Conservation (phyloP, 2,113 vertebrate genomes). For the Chloroceryle aenea region DNA sequence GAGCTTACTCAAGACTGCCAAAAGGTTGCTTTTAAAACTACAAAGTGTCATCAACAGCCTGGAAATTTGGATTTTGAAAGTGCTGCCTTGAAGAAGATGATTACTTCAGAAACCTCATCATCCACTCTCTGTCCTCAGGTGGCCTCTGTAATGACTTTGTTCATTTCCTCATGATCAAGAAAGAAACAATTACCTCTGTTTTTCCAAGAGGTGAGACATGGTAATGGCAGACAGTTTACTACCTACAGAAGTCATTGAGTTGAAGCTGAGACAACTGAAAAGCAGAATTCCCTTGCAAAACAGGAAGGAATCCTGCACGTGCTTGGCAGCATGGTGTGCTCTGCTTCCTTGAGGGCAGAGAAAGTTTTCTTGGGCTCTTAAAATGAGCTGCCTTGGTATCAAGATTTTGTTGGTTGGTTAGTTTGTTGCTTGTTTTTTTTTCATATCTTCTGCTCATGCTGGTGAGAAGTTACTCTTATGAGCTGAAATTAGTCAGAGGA, state of each 20-base stretch:
- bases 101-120: not conserved
- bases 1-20: not conserved
- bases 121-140: not conserved
- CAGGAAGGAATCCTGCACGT: accelerated
- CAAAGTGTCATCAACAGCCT: not conserved
- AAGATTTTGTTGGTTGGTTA: not conserved
- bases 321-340: not conserved
- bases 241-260: not conserved
- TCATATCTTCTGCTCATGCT: not conserved
- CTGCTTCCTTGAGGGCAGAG: not conserved
- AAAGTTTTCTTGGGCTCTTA: not conserved
- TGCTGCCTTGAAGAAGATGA: not conserved
- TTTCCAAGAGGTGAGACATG: not conserved
- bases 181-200: not conserved
- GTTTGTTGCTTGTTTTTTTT: not conserved
- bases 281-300: not conserved
- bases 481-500: not conserved
- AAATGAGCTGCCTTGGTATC: not conserved
- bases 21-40: not conserved
- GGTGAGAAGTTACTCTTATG: not conserved
- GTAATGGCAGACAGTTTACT: not conserved
- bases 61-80: not conserved
- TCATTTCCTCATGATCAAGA: not conserved
- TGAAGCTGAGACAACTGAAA: not conserved
- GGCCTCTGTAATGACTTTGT: not conserved